Evolutionary conservation across 2,888 invertebrate species (phyloP), one percentile per base, ranked within the genome.

Genomic region (Ischnura elegans): DNA sequence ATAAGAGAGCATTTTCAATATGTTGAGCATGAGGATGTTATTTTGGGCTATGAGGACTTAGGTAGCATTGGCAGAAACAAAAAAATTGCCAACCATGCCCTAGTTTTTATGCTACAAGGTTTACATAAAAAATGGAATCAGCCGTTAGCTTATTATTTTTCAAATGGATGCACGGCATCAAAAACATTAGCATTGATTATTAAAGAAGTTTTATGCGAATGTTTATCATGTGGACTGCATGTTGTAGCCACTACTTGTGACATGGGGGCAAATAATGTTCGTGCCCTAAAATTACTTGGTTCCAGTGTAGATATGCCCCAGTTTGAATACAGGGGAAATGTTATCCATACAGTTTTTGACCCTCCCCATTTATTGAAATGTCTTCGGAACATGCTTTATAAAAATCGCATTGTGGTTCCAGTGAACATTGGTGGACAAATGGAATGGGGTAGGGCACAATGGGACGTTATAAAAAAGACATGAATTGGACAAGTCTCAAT

Each of bases 61-160:
- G 93, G 93, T 25, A 55, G 19, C 42, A 61, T 25, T 19, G 93
- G 93, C 6, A 84, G 43, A 21, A 93, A 84, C 2, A 46, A 87
- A n/a, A 55, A 86, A n/a, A 85, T 93, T 6, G 93, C 93, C n/a
- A 93, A 93, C 16, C 86, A 93, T 43, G 87, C 93, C 46, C 29
- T 87, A 3, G 51, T 87, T 16, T 87, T 93, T 19, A 93, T 93
- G 87, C 86, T 86, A 4, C 46, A 55, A 25, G 93, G 51, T 2
- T 36, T 93, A 2, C 29, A 45, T 16, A 46, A 29, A 13, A 66
- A 43, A 21, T 93, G 93, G 93, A 76, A 93, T 36, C 93, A 93
- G 16, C 93, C 93, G 2, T n/a, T 93, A 10, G 93, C 93, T 43
- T 93, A 86, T 36, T 93, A 87, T n/a, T 93, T 87, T 66, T 47